Evolutionary conservation across 2,113 vertebrate species (phyloP).

Genomic region (Spermophilus dauricus): DNA sequence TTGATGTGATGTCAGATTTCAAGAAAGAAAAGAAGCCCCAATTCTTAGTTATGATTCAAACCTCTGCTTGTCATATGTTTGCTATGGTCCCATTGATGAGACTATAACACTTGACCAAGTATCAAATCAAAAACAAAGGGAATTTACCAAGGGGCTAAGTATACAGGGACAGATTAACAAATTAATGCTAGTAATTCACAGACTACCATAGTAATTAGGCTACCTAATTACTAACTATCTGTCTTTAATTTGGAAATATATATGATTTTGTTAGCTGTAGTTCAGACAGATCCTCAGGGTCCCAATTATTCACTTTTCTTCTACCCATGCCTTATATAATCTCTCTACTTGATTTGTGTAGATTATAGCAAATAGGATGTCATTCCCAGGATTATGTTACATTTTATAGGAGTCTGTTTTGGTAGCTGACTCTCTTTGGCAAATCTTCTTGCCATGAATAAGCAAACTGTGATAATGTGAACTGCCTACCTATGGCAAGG

Average conservation of each 20-base stretch:
- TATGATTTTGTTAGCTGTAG: neutral
- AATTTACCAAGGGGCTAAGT: neutral
- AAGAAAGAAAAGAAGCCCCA: neutral
- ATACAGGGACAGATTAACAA: neutral
- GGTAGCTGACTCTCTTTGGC: neutral
- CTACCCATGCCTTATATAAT: neutral
- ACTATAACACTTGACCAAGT: neutral
- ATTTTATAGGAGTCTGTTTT: conserved; percentile 3
- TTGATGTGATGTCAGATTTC: neutral
- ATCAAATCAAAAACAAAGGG: neutral
- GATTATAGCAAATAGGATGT: neutral
- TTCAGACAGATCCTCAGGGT: neutral
- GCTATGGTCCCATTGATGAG: neutral
- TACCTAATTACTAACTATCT: conserved; percentile 24
- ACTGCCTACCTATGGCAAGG: neutral
- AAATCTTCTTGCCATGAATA: neutral
- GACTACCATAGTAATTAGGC: neutral
- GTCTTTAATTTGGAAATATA: neutral
- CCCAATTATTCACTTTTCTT: neutral
- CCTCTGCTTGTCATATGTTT: neutral
- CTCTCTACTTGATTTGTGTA: neutral
- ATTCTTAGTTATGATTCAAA: neutral
- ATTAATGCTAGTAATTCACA: neutral
- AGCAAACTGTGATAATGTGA: neutral
- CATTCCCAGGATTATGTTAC: neutral